These are phyloP conservation scores for Petroica traversi DNA, from an alignment of 2,113 vertebrate species.

Conservation along the genomic window DNA sequence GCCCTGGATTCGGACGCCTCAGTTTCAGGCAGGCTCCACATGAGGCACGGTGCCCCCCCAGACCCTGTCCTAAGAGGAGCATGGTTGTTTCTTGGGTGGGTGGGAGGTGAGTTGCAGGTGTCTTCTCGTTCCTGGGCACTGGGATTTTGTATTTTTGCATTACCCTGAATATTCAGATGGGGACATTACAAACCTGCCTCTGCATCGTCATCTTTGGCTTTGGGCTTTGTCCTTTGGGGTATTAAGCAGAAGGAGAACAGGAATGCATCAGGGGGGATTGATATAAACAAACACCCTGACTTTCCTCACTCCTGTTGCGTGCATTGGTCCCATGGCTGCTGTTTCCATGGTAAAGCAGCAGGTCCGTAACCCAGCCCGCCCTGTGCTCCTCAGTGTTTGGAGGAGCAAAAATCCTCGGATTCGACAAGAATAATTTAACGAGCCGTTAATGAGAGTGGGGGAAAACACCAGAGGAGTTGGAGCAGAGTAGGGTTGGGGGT, in stretches of 20 bases:
- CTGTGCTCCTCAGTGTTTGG: background rate
- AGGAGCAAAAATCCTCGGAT: constrained; percentile 26
- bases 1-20: background rate
- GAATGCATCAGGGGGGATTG: background rate
- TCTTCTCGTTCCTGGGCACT: rapidly evolving
- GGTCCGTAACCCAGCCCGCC: constrained; percentile 30
- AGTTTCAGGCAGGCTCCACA: background rate
- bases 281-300: background rate
- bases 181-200: background rate
- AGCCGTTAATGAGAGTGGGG: constrained; percentile 18
- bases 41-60: background rate
- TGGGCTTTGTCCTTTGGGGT: background rate
- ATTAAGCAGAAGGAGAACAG: background rate
- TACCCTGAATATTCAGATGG: background rate
- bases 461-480: constrained; percentile 16
- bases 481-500: background rate
- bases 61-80: background rate
- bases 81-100: background rate
- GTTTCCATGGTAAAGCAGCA: constrained; percentile 56
- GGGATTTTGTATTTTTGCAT: background rate
- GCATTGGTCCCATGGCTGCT: background rate
- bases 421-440: constrained; percentile 45
- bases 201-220: background rate
- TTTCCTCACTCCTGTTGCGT: constrained; percentile 6
- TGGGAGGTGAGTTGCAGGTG: background rate